Evolutionary conservation across 2,888 invertebrate genomes (phyloP), one percentile per base, ranked within the genome.

Genomic region (Xylocampa areola): DNA sequence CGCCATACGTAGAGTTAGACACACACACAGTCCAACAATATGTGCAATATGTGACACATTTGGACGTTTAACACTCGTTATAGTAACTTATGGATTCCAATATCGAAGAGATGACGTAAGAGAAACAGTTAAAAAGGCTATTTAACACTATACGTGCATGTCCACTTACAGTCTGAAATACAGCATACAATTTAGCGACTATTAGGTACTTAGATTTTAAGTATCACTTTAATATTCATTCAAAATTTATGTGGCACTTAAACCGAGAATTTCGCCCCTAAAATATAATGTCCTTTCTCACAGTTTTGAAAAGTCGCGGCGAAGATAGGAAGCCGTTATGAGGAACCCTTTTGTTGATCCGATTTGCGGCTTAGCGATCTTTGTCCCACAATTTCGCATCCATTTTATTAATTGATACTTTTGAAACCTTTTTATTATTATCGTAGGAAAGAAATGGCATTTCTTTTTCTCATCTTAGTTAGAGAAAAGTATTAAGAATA

Each of bases 1-100:
- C 35, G 45, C 48, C 47, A 60, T 62, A 52, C 49, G 61, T 47
- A 41, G 39, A 44, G 40, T 51, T 55, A 52, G 48, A 60, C 47
- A 25, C 25, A 21, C 57, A 61, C 53, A 54, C 36, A 60, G n/a
- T n/a, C n/a, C 67, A 70, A 61, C 44, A 45, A 62, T 47, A 45
- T 65, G 61, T 49, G 61, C 61, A 68, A 74, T 67, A 66, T 69
- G 63, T 64, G 60, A 74, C 60, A 63, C 53, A 59, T 58, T 54
- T 40, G 39, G 57, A 60, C 71, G 54, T 65, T 78, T 66, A 78
- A 69, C 68, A 23, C 52, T 68, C 75, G 64, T 75, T 74, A 68
- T 68, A 57, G 40, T 73, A 59, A 77, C 33, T 32, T 70, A 76
- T 73, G 54, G 68, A 39, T 55, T 66, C 62, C 71, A 73, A 76